Percentiles rank a stretch among this genome's conserved stretches.
Conservation (phyloP, 2,888 invertebrate genomes). For the Drosophila formosana region DNA sequence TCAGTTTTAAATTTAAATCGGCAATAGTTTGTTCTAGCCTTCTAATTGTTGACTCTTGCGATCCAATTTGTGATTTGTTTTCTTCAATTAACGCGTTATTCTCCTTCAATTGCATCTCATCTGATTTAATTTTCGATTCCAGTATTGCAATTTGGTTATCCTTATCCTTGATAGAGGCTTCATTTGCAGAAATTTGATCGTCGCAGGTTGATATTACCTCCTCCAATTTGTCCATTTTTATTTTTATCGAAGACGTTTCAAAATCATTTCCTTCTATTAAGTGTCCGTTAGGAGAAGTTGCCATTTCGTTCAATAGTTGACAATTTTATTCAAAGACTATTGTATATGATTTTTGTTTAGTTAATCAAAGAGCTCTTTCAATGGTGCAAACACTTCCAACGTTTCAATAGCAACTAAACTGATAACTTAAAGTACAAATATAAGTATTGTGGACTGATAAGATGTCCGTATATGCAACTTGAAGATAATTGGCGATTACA, state of each 20-base stretch:
- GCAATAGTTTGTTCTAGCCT: constrained; percentile 10
- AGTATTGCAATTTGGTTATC: constrained; percentile 5
- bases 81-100: constrained; percentile 4
- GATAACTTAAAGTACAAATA: constrained; percentile 17
- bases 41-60: constrained; percentile 1
- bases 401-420: constrained; percentile 15
- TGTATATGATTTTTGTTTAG: background rate
- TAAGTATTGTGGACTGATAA: constrained; percentile 13
- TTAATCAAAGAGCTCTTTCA: background rate
- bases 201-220: constrained; percentile 7
- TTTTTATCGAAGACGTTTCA: constrained; percentile 13
- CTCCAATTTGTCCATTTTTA: constrained; percentile 17
- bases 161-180: constrained; percentile 8
- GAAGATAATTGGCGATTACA: constrained; percentile 20
- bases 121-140: constrained; percentile 1
- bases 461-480: constrained; percentile 12
- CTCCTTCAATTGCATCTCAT: constrained; percentile 17
- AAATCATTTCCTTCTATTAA: background rate
- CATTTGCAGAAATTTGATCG: constrained; percentile 14
- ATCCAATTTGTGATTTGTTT: constrained; percentile 5
- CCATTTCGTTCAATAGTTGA: constrained; percentile 3
- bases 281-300: background rate
- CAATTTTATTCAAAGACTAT: background rate
- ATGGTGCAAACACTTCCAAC: constrained; percentile 15
- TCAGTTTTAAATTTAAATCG: constrained; percentile 7